Conservation (phyloP, 2,888 invertebrate genomes). For the Cryptus viduatorius region DNA sequence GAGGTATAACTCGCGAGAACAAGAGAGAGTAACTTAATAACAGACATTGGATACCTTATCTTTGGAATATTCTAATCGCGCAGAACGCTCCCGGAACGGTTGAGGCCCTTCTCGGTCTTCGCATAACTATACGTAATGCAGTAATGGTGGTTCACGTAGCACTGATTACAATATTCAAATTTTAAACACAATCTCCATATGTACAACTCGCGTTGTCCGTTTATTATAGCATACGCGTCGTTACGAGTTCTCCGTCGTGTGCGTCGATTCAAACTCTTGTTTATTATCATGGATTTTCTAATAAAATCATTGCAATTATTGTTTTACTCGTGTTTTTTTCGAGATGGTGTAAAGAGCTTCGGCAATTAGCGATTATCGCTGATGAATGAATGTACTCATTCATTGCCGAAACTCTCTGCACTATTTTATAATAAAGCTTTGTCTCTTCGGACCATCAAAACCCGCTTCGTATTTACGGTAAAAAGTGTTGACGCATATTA, state of each 20-base stretch:
- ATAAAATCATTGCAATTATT: neutral
- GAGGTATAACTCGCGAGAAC: constrained; percentile 20
- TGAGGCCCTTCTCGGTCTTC: constrained; percentile 43
- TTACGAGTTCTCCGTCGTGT: constrained; percentile 21
- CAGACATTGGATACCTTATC: constrained; percentile 75
- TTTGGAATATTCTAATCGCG: constrained; percentile 76
- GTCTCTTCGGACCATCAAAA: neutral
- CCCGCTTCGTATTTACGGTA: neutral
- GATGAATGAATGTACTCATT: too few relatives aligned
- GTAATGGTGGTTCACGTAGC: constrained; percentile 73
- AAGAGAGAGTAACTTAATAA: constrained; percentile 49
- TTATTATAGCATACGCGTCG: constrained; percentile 42
- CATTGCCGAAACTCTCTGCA: too few relatives aligned
- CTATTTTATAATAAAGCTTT: neutral
- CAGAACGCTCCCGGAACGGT: constrained; percentile 39
- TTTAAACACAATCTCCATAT: constrained; percentile 76
- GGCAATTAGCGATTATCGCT: too few relatives aligned
- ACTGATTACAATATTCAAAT: constrained; percentile 81
- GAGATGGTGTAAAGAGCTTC: too few relatives aligned
- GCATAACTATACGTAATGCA: constrained; percentile 70
- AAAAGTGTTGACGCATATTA: neutral
- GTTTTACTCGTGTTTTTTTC: too few relatives aligned
- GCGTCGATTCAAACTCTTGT: neutral
- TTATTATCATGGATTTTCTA: neutral
- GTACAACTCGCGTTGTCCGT: constrained; percentile 61